phyloP scores from a whole-genome alignment of 2,888 invertebrate species.

The Thalpophila matura region DNA sequence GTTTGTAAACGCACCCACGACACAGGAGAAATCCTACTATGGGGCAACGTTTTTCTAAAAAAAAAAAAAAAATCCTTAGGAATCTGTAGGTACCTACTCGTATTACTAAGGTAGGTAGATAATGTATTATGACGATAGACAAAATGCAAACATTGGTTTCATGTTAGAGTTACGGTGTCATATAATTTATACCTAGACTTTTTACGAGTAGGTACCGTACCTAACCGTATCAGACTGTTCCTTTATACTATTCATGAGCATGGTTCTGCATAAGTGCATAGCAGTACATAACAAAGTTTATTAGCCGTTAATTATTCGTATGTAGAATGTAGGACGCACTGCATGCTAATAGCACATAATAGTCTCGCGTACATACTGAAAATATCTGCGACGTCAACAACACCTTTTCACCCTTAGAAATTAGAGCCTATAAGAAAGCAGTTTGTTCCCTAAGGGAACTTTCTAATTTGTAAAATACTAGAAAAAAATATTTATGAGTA shows the following conservation, averaged over 20 bases:
- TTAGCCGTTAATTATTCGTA: conserved; percentile 60
- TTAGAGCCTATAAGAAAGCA: too few relatives aligned
- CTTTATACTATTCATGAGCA: conserved; percentile 38
- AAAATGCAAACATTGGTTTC: conserved; percentile 1
- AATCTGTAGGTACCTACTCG: too few relatives aligned
- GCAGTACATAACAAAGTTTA: conserved; percentile 61
- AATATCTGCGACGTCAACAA: conserved; percentile 34
- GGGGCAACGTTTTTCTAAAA: too few relatives aligned
- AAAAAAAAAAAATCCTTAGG: too few relatives aligned
- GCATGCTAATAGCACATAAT: conserved; percentile 43
- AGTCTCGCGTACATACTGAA: conserved; percentile 27
- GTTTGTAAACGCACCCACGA: too few relatives aligned
- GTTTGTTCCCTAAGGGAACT: too few relatives aligned
- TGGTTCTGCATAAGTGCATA: conserved; percentile 54
- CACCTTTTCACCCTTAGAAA: too few relatives aligned
- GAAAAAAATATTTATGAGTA: too few relatives aligned
- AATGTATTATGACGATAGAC: neutral
- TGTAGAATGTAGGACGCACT: conserved; percentile 59
- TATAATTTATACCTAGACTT: conserved; percentile 3
- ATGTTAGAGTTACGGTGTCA: conserved; percentile 2
- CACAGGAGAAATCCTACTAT: too few relatives aligned
- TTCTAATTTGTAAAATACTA: too few relatives aligned
- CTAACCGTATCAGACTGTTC: conserved; percentile 34
- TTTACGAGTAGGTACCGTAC: too few relatives aligned
- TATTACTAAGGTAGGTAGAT: too few relatives aligned